Percentiles rank a stretch among this genome's conserved stretches.
These are phyloP conservation scores for Pluvianellus socialis DNA, from an alignment of 2,113 vertebrate species.

Conservation along the genomic window DNA sequence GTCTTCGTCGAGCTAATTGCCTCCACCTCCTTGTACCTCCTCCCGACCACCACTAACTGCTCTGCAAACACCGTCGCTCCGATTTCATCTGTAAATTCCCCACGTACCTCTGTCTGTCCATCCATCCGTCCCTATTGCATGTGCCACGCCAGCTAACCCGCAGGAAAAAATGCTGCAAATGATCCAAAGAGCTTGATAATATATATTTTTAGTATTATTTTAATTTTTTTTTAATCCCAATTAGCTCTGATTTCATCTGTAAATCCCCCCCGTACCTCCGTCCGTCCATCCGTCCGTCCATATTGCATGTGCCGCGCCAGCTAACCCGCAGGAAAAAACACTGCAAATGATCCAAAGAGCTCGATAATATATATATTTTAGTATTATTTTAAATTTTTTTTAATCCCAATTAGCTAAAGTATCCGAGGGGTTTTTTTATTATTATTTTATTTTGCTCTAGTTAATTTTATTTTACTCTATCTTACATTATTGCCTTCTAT, in stretches of 20 bases:
- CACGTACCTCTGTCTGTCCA: too few relatives aligned
- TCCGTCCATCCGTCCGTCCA: too few relatives aligned
- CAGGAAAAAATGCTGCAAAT: background rate
- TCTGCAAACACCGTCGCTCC: background rate
- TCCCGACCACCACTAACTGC: background rate
- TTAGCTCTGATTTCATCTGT: background rate
- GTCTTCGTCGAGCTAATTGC: background rate
- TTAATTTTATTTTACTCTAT: background rate
- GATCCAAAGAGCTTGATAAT: background rate
- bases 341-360: too few relatives aligned
- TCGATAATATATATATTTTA: too few relatives aligned
- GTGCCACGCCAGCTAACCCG: background rate
- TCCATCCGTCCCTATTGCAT: too few relatives aligned
- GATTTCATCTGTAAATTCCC: background rate
- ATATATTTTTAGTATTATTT: background rate
- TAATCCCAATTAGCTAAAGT: too few relatives aligned
- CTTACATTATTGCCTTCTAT: background rate
- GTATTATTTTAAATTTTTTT: too few relatives aligned
- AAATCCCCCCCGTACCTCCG: background rate
- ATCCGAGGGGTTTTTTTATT: background rate
- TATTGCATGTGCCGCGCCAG: too few relatives aligned
- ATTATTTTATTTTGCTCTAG: background rate
- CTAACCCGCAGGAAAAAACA: too few relatives aligned
- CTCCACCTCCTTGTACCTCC: background rate
- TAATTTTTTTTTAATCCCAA: background rate